phyloP scores from a whole-genome alignment of 2,113 vertebrate species.

The Tychaedon coryphoeus region DNA sequence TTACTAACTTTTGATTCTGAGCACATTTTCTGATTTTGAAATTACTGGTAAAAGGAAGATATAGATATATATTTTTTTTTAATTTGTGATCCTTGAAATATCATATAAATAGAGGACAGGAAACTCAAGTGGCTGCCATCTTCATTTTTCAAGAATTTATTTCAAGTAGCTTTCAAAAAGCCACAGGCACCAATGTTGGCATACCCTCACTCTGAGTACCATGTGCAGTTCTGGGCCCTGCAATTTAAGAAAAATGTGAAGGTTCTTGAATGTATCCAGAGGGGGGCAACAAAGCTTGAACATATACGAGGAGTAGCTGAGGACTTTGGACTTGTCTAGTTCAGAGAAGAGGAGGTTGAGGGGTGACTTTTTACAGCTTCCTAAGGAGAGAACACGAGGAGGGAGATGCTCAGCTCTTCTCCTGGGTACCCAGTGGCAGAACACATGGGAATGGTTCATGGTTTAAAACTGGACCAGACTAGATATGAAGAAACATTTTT shows the following conservation, averaged over 20 bases:
- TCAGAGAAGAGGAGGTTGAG: background rate
- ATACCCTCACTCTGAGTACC: background rate
- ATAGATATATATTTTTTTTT: background rate
- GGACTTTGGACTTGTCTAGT: background rate
- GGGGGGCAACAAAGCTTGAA: background rate
- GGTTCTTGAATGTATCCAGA: background rate
- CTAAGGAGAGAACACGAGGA: background rate
- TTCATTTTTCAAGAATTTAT: background rate
- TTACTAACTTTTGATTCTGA: background rate
- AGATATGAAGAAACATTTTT: background rate
- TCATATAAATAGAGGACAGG: background rate
- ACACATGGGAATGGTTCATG: background rate
- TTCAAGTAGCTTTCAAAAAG: background rate
- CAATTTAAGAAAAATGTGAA: background rate
- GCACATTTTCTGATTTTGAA: background rate
- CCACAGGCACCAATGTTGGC: rapidly evolving
- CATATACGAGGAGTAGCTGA: background rate
- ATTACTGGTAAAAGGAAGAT: background rate
- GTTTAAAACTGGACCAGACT: background rate
- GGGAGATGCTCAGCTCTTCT: background rate
- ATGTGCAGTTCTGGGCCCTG: background rate
- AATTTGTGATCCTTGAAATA: background rate
- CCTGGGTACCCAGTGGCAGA: too few species aligned
- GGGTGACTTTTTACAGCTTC: background rate
- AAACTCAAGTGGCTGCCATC: background rate